A percentile compares a stretch with the other conserved stretches of the same genome.
phyloP scores from a whole-genome alignment of 2,113 vertebrate species.

The Atlantisia rogersi region DNA sequence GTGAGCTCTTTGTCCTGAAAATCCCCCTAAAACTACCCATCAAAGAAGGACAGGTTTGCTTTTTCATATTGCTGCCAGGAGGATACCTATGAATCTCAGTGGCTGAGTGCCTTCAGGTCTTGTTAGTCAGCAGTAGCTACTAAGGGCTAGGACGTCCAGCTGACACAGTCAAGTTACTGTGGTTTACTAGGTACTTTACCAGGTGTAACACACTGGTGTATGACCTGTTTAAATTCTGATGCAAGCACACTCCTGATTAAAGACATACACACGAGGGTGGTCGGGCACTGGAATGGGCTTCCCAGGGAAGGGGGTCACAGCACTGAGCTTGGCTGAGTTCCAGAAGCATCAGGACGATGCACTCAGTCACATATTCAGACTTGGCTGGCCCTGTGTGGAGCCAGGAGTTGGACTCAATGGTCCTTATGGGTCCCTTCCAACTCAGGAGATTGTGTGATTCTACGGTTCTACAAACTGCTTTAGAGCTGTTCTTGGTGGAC shows the following conservation, averaged over 20 bases:
- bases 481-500: not conserved
- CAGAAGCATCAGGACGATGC: too few species aligned
- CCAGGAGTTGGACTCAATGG: too few species aligned
- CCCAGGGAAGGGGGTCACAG: too few species aligned
- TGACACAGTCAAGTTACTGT: not conserved
- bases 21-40: not conserved
- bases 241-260: not conserved
- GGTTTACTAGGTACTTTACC: not conserved
- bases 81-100: fast-evolving
- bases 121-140: not conserved
- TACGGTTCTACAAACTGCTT: not conserved
- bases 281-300: too few species aligned
- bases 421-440: too few species aligned
- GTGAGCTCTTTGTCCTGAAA: not conserved
- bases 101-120: not conserved
- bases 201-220: not conserved
- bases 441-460: too few species aligned
- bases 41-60: not conserved
- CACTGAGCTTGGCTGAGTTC: too few species aligned
- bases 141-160: not conserved
- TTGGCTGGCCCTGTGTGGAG: too few species aligned
- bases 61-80: not conserved
- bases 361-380: too few species aligned
- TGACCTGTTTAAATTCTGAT: not conserved
- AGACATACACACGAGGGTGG: not conserved